These are phyloP conservation scores for Podabrus alpinus DNA, from an alignment of 2,888 invertebrate species.

Conservation along the genomic window DNA sequence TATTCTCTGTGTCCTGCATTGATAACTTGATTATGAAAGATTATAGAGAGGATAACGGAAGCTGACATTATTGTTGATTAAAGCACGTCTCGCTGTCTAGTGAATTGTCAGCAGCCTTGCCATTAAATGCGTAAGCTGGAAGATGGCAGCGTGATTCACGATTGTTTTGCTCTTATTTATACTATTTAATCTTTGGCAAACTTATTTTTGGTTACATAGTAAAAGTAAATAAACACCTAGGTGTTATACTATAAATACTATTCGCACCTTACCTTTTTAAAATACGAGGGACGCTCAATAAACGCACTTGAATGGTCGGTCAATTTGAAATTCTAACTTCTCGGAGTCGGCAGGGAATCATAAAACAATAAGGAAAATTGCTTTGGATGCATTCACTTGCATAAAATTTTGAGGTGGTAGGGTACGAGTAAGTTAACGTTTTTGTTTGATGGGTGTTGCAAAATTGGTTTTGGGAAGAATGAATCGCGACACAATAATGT, in stretches of 20 bases:
- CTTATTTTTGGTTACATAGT: conserved; percentile 12
- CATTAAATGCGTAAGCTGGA: conserved; percentile 23
- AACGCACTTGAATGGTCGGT: neutral
- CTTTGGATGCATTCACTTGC: too few species aligned
- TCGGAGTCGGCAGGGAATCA: too few species aligned
- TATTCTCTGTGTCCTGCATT: conserved; percentile 29
- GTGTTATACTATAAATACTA: neutral
- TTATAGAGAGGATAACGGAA: conserved; percentile 38
- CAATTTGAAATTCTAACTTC: neutral
- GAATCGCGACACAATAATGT: neutral
- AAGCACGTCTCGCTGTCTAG: conserved; percentile 30
- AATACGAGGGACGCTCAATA: neutral
- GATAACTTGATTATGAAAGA: conserved; percentile 40
- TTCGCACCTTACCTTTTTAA: neutral
- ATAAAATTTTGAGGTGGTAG: too few species aligned
- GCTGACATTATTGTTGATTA: conserved; percentile 39
- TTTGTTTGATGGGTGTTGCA: neutral
- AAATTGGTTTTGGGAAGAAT: neutral
- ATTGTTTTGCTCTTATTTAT: conserved; percentile 17
- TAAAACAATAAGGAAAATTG: too few species aligned
- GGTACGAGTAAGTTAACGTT: too few species aligned
- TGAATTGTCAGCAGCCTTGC: conserved; percentile 25
- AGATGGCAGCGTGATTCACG: conserved; percentile 15
- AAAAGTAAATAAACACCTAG: neutral
- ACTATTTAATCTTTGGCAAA: neutral